Percentiles rank a stretch among this genome's conserved stretches.
Conservation (phyloP, 2,888 invertebrate genomes). For the Cryptus armator region DNA sequence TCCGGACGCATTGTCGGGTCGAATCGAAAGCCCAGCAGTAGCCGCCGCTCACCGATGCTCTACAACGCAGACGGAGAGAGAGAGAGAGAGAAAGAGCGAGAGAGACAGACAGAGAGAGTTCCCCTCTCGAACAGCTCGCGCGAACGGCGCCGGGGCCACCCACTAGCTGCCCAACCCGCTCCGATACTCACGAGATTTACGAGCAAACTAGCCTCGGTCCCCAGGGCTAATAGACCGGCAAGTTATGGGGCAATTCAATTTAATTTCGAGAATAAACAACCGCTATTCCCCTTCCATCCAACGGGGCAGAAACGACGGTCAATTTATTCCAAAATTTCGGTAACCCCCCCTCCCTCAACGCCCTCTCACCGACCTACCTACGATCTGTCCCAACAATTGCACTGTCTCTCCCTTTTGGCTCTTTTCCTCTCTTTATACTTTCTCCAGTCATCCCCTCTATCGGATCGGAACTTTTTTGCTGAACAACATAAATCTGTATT, state of each 20-base stretch:
- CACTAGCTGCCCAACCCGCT: conserved; percentile 73
- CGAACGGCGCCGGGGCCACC: conserved; percentile 67
- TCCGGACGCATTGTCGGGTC: conserved; percentile 82
- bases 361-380: no score
- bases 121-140: conserved; percentile 57
- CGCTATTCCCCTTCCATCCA: conserved; percentile 22
- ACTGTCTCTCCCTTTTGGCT: neutral
- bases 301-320: conserved; percentile 74
- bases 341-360: conserved; percentile 35
- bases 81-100: conserved; percentile 22
- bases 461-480: conserved; percentile 43
- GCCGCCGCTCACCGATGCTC: conserved; percentile 60
- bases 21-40: conserved; percentile 79
- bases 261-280: conserved; percentile 84
- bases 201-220: conserved; percentile 83
- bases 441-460: neutral
- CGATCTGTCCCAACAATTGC: neutral
- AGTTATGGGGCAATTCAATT: conserved; percentile 84
- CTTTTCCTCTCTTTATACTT: conserved; percentile 16
- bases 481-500: conserved; percentile 43
- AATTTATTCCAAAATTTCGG: conserved; percentile 79
- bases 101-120: conserved; percentile 43
- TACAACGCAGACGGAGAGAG: conserved; percentile 42
- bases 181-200: conserved; percentile 83
- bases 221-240: conserved; percentile 83